Conservation (phyloP, 2,113 vertebrate species). For the Polypterus senegalus region DNA sequence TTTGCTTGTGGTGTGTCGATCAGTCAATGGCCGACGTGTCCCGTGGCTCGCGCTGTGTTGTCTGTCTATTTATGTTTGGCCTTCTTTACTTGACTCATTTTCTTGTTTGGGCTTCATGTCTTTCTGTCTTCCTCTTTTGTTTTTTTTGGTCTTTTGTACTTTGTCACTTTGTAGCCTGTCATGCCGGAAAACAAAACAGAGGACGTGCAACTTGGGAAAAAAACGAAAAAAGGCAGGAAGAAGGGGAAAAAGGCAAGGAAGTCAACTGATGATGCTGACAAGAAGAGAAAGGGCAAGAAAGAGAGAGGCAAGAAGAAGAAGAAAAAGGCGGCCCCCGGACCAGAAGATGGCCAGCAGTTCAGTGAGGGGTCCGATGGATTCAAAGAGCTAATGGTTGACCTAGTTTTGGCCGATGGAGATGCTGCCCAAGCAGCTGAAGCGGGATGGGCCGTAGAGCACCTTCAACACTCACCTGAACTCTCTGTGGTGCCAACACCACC, state of each 20-base stretch:
- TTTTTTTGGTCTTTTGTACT: constrained; percentile 11
- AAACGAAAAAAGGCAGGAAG: constrained; percentile 39
- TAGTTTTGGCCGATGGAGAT: too few relatives aligned
- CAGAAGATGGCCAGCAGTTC: constrained; percentile 19
- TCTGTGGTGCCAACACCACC: neutral
- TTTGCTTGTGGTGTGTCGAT: too few relatives aligned
- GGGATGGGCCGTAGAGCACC: neutral
- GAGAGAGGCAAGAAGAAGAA: constrained; percentile 68
- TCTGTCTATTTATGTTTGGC: neutral
- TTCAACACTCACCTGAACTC: neutral
- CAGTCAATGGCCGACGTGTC: neutral
- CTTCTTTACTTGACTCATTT: constrained; percentile 2
- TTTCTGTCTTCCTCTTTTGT: neutral
- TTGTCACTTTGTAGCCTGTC: constrained; percentile 8
- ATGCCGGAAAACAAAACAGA: neutral
- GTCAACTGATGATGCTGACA: constrained; percentile 36
- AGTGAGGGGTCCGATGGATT: constrained; percentile 3
- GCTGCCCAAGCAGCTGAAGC: too few relatives aligned
- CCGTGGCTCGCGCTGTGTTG: neutral
- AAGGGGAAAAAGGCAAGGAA: constrained; percentile 53
- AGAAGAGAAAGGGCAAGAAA: constrained; percentile 50
- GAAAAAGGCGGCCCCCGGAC: constrained; percentile 19
- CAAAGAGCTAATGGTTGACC: constrained; percentile 26
- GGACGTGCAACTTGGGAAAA: constrained; percentile 19
- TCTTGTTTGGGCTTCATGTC: constrained; percentile 6